These are phyloP conservation scores for Oxyteleia sp. DNA, from an alignment of 2,888 invertebrate genomes.

Conservation along the genomic window DNA sequence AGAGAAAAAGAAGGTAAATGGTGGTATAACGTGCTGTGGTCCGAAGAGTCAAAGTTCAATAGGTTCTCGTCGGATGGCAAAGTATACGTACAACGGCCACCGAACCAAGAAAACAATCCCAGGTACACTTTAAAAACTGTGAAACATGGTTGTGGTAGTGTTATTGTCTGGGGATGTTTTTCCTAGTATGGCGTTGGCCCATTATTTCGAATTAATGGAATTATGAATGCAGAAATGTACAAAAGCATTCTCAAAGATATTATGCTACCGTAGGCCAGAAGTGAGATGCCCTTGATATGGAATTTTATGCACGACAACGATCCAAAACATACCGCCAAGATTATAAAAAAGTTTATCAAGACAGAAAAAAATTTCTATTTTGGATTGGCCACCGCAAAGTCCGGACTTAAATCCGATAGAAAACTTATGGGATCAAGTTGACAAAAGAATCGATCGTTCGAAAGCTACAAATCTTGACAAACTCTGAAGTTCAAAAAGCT, in stretches of 20 bases:
- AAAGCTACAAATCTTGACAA: constrained; percentile 21
- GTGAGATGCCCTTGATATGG: constrained; percentile 41
- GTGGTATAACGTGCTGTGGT: constrained; percentile 32
- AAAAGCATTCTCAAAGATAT: constrained; percentile 25
- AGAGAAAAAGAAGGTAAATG: constrained; percentile 7
- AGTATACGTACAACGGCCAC: constrained; percentile 26
- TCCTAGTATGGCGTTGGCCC: constrained; percentile 14
- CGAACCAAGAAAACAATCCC: constrained; percentile 17
- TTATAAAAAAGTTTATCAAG: constrained; percentile 27
- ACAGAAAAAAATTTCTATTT: constrained; percentile 14
- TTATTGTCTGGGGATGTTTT: constrained; percentile 22
- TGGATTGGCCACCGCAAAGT: constrained; percentile 25
- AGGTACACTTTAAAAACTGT: constrained; percentile 25
- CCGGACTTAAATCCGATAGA: constrained; percentile 39
- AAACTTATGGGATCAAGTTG: constrained; percentile 19
- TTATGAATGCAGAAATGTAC: constrained; percentile 27
- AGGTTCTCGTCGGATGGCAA: constrained; percentile 31
- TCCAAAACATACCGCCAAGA: constrained; percentile 39
- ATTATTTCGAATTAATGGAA: constrained; percentile 22
- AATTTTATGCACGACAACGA: constrained; percentile 45
- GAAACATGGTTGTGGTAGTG: constrained; percentile 9
- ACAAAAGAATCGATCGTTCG: constrained; percentile 23
- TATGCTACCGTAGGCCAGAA: constrained; percentile 41
- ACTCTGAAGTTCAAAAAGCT: constrained; percentile 36
- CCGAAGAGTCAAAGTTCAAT: constrained; percentile 29